These are phyloP conservation scores for Lordiphosa andalusiaca DNA, from an alignment of 2,888 invertebrate species.

Conservation along the genomic window DNA sequence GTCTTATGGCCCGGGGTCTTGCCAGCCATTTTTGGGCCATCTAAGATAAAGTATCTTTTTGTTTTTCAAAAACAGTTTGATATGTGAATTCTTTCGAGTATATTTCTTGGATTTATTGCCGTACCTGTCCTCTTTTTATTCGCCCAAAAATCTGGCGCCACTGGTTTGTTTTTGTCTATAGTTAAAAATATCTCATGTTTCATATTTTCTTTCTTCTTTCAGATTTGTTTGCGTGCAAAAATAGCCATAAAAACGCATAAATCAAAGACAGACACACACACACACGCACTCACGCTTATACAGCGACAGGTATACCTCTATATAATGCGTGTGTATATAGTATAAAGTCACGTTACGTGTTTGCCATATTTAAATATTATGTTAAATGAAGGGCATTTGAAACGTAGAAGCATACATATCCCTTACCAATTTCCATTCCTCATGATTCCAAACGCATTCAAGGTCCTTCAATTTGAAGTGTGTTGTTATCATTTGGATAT, in stretches of 20 bases:
- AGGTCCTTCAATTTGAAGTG: slow-evolving; percentile 62
- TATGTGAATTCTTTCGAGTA: too few relatives aligned
- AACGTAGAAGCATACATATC: slow-evolving; percentile 23
- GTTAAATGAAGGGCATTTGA: slow-evolving; percentile 51
- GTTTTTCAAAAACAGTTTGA: too few relatives aligned
- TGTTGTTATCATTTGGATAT: slow-evolving; percentile 64
- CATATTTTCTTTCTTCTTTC: slow-evolving; percentile 23
- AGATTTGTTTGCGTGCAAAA: slow-evolving; percentile 54
- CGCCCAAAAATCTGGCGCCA: slow-evolving; percentile 51
- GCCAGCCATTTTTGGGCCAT: too few relatives aligned
- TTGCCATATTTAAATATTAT: slow-evolving; percentile 64
- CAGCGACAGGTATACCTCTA: slow-evolving; percentile 8
- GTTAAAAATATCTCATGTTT: slow-evolving; percentile 49
- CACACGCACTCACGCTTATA: not conserved
- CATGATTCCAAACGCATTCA: slow-evolving; percentile 37
- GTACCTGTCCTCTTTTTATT: too few relatives aligned
- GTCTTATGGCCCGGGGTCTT: too few relatives aligned
- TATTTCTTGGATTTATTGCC: too few relatives aligned
- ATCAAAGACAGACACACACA: slow-evolving; percentile 43
- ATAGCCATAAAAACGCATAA: slow-evolving; percentile 51
- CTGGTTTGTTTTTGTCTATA: slow-evolving; percentile 52
- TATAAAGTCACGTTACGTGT: slow-evolving; percentile 29
- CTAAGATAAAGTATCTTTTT: too few relatives aligned
- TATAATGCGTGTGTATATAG: slow-evolving; percentile 2
- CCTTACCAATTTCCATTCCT: slow-evolving; percentile 26